A percentile compares a stretch with the other conserved stretches of the same genome.
Evolutionary conservation across 2,888 invertebrate species (phyloP).

Genomic region (Clepsis dumicolana): DNA sequence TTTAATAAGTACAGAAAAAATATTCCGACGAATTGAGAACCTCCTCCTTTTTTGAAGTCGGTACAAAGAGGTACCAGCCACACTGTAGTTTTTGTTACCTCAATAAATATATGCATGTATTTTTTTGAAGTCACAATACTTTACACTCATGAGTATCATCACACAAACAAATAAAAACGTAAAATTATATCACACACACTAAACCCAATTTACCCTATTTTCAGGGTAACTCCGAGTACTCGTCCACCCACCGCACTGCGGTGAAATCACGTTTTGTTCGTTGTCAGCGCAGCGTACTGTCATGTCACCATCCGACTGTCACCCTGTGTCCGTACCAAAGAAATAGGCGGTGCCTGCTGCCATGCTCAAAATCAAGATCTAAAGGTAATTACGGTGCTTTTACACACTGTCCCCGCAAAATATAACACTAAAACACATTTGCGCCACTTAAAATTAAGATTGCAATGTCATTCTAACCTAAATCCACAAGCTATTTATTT

Average conservation of each 20-base stretch:
- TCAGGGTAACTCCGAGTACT: conserved; percentile 21
- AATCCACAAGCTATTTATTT: conserved; percentile 50
- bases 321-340: conserved; percentile 80
- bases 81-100: too few species aligned
- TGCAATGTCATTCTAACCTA: conserved; percentile 79
- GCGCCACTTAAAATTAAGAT: conserved; percentile 18
- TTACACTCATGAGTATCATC: too few species aligned
- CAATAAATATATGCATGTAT: too few species aligned
- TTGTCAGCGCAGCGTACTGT: conserved; percentile 58
- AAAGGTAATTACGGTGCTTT: conserved; percentile 65
- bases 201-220: conserved; percentile 20
- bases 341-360: conserved; percentile 77
- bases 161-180: too few species aligned
- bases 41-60: too few species aligned
- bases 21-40: too few species aligned
- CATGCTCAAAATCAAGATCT: conserved; percentile 84
- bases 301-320: conserved; percentile 80
- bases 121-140: too few species aligned
- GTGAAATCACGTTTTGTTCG: conserved; percentile 47
- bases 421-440: conserved; percentile 31
- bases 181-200: too few species aligned
- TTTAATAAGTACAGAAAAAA: too few species aligned
- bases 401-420: conserved; percentile 13
- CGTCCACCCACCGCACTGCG: conserved; percentile 44
- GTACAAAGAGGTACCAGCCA: too few species aligned